Conservation (phyloP, 2,113 vertebrate genomes). For the Desmodus rotundus region DNA sequence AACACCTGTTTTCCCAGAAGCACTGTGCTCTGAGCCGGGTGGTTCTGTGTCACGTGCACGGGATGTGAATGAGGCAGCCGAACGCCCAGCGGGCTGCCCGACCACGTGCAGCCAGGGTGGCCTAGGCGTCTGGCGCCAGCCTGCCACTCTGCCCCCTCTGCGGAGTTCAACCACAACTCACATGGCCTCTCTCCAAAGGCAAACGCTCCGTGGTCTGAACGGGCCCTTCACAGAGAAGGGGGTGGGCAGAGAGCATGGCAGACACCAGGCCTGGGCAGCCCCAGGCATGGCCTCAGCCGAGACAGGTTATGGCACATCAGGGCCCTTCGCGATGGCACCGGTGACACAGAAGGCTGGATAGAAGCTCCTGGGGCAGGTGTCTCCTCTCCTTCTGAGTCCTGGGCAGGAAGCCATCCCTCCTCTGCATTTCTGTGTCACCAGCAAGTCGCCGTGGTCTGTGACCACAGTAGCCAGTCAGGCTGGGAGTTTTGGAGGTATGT, state of each 20-base stretch:
- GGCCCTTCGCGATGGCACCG: not conserved
- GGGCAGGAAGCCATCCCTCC: not conserved
- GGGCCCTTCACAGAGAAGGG: not conserved
- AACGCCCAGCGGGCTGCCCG: too few relatives aligned
- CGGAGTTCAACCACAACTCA: not conserved
- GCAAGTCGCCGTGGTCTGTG: not conserved
- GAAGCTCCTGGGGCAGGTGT: too few relatives aligned
- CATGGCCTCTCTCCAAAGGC: not conserved
- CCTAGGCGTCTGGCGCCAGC: rapidly evolving
- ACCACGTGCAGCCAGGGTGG: rapidly evolving
- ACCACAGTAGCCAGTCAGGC: not conserved
- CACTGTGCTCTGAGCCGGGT: not conserved
- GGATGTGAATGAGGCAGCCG: rapidly evolving
- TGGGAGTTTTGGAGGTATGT: not conserved
- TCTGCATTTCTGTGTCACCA: not conserved
- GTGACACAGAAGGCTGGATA: not conserved
- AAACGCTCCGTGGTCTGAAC: not conserved
- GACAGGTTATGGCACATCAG: rapidly evolving
- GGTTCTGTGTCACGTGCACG: rapidly evolving
- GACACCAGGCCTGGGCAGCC: rapidly evolving
- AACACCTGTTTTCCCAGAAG: rapidly evolving
- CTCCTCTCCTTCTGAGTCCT: not conserved
- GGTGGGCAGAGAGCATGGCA: not conserved
- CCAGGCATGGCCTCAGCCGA: rapidly evolving
- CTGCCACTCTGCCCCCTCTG: rapidly evolving